These are phyloP conservation scores for Clarias magur DNA, from an alignment of 2,113 vertebrate genomes.

Conservation along the genomic window DNA sequence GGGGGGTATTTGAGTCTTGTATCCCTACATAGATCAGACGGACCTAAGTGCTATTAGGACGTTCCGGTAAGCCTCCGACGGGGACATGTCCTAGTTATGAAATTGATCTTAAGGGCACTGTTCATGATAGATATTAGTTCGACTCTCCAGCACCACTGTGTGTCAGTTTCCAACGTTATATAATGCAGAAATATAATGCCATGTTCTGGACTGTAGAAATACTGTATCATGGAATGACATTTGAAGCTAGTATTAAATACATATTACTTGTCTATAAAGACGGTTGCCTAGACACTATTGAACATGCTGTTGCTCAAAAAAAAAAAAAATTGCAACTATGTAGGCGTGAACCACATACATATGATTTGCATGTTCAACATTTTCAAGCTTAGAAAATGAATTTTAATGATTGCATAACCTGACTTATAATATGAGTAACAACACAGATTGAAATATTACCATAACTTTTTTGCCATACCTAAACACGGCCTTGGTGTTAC, in stretches of 20 bases:
- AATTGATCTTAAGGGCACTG: not conserved
- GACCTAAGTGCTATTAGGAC: not conserved
- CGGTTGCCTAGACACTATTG: not conserved
- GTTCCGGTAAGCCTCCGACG: not conserved
- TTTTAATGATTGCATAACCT: not conserved
- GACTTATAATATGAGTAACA: not conserved
- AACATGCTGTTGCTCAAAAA: not conserved
- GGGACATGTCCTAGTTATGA: not conserved
- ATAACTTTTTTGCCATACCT: not conserved
- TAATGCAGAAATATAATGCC: not conserved
- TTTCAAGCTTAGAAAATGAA: not conserved
- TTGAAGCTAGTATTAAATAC: not conserved
- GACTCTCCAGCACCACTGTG: not conserved
- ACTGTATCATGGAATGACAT: not conserved
- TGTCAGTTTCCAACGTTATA: not conserved
- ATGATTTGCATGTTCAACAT: not conserved
- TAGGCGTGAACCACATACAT: not conserved
- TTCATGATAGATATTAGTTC: not conserved
- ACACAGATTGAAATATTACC: not conserved
- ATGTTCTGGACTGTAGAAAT: not conserved
- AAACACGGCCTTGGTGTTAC: not conserved
- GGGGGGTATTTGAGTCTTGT: not conserved
- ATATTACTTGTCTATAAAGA: not conserved
- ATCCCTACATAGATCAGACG: not conserved
- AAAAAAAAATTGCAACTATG: not conserved